These are phyloP conservation scores for Tuberolachnus salignus DNA, from an alignment of 2,888 invertebrate genomes.

Conservation along the genomic window DNA sequence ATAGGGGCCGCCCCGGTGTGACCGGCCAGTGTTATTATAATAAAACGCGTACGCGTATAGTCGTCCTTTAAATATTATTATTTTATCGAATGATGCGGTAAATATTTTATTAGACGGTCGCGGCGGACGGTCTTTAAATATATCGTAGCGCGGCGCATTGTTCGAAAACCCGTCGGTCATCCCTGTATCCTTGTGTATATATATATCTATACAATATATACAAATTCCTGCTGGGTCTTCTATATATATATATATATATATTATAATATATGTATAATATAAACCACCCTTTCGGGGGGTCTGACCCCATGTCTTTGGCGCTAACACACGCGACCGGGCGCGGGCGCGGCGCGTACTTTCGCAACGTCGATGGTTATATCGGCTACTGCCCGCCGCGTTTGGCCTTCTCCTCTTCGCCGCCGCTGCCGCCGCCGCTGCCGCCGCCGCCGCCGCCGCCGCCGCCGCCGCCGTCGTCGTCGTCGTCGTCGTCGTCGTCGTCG, in stretches of 20 bases:
- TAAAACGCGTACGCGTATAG: too few relatives aligned
- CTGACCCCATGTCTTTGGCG: constrained; percentile 48
- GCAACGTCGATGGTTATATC: background rate
- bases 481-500: constrained; percentile 24
- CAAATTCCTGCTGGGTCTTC: constrained; percentile 47
- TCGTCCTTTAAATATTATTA: too few relatives aligned
- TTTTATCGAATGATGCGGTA: background rate
- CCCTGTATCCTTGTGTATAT: too few relatives aligned
- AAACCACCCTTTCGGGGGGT: constrained; percentile 40
- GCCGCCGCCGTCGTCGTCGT: constrained; percentile 9
- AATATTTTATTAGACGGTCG: background rate
- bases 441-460: background rate
- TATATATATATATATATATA: background rate
- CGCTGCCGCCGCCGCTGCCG: background rate
- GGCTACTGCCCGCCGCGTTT: background rate
- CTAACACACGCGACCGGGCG: background rate
- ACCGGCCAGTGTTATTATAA: too few relatives aligned
- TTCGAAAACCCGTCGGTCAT: constrained; percentile 52
- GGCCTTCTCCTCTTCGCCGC: background rate
- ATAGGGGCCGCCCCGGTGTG: too few relatives aligned
- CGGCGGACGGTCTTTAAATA: constrained; percentile 14
- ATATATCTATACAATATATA: background rate
- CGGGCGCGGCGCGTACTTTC: background rate
- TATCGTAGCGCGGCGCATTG: constrained; percentile 37
- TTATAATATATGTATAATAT: constrained; percentile 4